Percentiles rank a stretch among this genome's conserved stretches.
These are phyloP conservation scores for Gorsachius goisagi DNA, from an alignment of 2,113 vertebrate species.

Conservation along the genomic window DNA sequence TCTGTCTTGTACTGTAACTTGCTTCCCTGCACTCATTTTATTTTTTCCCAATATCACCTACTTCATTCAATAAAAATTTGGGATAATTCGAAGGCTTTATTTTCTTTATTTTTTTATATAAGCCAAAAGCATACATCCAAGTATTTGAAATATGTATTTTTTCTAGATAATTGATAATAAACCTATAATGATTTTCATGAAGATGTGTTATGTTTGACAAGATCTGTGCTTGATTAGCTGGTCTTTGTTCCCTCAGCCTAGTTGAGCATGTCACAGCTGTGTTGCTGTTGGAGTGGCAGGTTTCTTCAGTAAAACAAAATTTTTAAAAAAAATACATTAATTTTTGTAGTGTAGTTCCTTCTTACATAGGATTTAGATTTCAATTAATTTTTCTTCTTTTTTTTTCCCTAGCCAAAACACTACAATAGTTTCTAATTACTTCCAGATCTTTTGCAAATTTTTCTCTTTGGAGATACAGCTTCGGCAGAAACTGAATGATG, in stretches of 20 bases:
- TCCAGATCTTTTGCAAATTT: conserved; percentile 67
- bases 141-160: neutral
- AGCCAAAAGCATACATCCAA: neutral
- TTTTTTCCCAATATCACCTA: neutral
- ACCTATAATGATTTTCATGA: neutral
- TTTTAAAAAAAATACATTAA: neutral
- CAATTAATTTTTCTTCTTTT: conserved; percentile 36
- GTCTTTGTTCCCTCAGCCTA: conserved; percentile 38
- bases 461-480: conserved; percentile 27
- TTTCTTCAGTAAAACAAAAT: conserved; percentile 49
- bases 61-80: neutral
- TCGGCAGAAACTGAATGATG: conserved; percentile 55
- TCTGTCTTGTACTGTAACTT: neutral
- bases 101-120: neutral
- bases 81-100: neutral
- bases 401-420: neutral
- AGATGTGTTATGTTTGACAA: conserved; percentile 53
- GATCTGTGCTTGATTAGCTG: conserved; percentile 43
- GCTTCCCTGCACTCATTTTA: neutral
- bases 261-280: conserved; percentile 15
- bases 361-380: conserved; percentile 67
- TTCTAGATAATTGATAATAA: neutral
- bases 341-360: conserved; percentile 58
- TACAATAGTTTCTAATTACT: conserved; percentile 72
- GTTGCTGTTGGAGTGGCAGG: conserved; percentile 40